Conservation (phyloP, 2,797 vertebrate genomes). For the Mallotus villosus region DNA sequence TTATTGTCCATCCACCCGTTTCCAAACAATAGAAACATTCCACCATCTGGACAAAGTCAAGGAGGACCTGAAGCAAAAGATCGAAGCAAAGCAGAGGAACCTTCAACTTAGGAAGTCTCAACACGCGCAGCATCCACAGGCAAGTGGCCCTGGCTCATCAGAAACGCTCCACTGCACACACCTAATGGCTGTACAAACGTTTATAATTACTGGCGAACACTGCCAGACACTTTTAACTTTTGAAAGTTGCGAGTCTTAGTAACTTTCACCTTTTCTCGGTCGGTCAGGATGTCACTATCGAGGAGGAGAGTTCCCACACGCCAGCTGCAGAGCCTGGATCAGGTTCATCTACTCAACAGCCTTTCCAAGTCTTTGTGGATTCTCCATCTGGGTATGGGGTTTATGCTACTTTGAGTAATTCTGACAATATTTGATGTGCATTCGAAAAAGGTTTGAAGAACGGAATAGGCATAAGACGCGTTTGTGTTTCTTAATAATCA, state of each 20-base stretch:
- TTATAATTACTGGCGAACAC: too few species aligned
- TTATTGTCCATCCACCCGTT: neutral
- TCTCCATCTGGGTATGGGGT: conserved; percentile 43
- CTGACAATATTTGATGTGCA: too few species aligned
- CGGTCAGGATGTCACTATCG: neutral
- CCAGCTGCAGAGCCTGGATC: neutral
- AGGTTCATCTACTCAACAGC: neutral
- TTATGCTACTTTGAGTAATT: neutral
- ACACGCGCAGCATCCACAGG: conserved; percentile 16
- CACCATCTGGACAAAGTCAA: conserved; percentile 36
- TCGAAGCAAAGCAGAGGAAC: conserved; percentile 53
- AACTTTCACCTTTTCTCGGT: neutral
- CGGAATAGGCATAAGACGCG: neutral
- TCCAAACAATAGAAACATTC: conserved; percentile 44
- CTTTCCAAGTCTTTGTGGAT: conserved; percentile 41
- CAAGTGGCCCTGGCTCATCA: neutral
- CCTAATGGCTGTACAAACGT: too few species aligned
- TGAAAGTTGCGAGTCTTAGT: too few species aligned
- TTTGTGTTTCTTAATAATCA: neutral
- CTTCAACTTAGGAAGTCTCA: conserved; percentile 24
- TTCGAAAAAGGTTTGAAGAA: neutral
- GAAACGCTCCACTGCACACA: neutral
- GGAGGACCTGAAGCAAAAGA: conserved; percentile 53
- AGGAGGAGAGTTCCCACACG: neutral
- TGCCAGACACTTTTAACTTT: too few species aligned